phyloP scores from a whole-genome alignment of 2,888 invertebrate genomes.

The Pollenia angustigena region DNA sequence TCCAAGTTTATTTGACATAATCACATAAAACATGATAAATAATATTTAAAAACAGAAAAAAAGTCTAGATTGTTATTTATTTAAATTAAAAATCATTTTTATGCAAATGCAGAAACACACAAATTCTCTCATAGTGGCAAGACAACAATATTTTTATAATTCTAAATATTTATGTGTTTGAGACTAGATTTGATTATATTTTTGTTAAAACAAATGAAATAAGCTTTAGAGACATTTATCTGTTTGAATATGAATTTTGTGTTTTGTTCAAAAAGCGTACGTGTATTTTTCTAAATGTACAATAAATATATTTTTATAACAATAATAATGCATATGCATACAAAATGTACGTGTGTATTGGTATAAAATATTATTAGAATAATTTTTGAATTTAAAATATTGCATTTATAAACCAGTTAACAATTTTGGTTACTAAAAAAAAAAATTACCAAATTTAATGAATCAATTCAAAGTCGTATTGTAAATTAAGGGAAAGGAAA shows the following conservation, averaged over 20 bases:
- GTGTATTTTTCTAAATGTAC: slow-evolving; percentile 38
- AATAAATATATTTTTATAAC: slow-evolving; percentile 19
- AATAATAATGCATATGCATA: slow-evolving; percentile 52
- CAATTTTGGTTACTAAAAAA: not conserved
- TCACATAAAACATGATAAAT: too few relatives aligned
- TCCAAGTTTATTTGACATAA: too few relatives aligned
- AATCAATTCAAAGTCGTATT: too few relatives aligned
- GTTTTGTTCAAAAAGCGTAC: slow-evolving; percentile 9
- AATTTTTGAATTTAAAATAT: slow-evolving; percentile 8
- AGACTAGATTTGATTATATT: slow-evolving; percentile 9
- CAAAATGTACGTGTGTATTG: slow-evolving; percentile 11
- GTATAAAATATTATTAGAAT: not conserved
- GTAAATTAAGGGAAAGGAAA: too few relatives aligned
- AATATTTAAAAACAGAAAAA: not conserved
- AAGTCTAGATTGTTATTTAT: slow-evolving; percentile 17
- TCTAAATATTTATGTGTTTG: not conserved
- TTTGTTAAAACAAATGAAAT: slow-evolving; percentile 48
- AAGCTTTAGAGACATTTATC: slow-evolving; percentile 54
- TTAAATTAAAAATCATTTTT: slow-evolving; percentile 52
- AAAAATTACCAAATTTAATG: not conserved
- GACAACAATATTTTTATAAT: too few relatives aligned
- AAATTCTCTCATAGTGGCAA: not conserved
- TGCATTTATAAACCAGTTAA: slow-evolving; percentile 30
- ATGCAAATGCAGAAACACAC: slow-evolving; percentile 36
- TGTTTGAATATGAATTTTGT: slow-evolving; percentile 33